phyloP scores from a whole-genome alignment of 2,113 vertebrate genomes.

The Phocoena phocoena region DNA sequence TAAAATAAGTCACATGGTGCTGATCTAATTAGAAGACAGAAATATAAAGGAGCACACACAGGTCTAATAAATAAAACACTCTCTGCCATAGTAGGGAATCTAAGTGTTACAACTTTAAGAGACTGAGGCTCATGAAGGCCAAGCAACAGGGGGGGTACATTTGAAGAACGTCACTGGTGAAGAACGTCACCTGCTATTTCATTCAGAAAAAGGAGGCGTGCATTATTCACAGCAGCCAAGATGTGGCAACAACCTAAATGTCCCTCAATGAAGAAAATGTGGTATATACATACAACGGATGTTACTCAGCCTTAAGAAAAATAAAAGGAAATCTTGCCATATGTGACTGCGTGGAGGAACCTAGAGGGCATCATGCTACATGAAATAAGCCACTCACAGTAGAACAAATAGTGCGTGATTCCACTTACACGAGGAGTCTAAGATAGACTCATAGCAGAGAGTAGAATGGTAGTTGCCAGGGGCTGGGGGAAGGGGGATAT shows the following conservation, averaged over 20 bases:
- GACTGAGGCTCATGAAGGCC: not conserved
- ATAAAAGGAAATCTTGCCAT: not conserved
- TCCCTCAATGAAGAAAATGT: not conserved
- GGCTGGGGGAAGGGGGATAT: no score
- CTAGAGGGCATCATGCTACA: not conserved
- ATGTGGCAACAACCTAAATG: not conserved
- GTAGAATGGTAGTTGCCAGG: not conserved
- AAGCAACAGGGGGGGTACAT: not conserved
- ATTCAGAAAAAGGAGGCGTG: not conserved
- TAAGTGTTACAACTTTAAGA: not conserved
- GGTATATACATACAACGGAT: not conserved
- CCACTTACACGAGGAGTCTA: not conserved
- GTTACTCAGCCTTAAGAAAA: not conserved
- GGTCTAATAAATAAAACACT: not conserved
- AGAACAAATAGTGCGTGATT: not conserved
- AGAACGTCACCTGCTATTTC: not conserved
- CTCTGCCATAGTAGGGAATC: not conserved
- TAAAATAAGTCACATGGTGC: not conserved
- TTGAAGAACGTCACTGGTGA: not conserved
- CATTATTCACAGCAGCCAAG: not conserved
- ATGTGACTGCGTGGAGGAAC: not conserved
- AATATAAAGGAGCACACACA: not conserved
- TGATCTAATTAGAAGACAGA: not conserved
- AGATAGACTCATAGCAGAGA: not conserved
- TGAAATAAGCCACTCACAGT: not conserved